phyloP scores from a whole-genome alignment of 2,113 vertebrate genomes.

The Pungitius pungitius region DNA sequence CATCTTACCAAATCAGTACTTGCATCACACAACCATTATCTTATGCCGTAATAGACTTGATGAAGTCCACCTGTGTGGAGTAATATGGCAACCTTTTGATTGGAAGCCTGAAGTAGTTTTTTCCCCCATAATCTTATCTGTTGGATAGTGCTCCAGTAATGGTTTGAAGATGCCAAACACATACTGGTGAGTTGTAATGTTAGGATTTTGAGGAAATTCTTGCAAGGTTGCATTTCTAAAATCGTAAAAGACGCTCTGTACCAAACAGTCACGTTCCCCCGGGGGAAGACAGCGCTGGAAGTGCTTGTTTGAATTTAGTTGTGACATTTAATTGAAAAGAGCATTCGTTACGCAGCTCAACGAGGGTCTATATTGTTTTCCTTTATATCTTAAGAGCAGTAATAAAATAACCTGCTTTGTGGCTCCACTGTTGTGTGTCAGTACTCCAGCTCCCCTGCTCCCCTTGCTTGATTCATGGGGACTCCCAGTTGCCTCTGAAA shows the following conservation, averaged over 20 bases:
- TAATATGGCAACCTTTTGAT: constrained; percentile 1
- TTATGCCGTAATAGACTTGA: constrained; percentile 33
- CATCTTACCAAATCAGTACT: constrained; percentile 21
- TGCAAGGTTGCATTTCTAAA: constrained; percentile 32
- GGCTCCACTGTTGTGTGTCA: background rate
- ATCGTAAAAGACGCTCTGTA: background rate
- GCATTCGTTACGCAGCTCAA: background rate
- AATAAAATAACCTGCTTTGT: background rate
- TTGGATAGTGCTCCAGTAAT: background rate
- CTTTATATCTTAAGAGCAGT: background rate
- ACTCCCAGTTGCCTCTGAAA: constrained; percentile 37
- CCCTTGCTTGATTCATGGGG: constrained; percentile 57
- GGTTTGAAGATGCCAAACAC: constrained; percentile 8
- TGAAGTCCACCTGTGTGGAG: constrained; percentile 10
- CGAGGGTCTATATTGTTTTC: background rate
- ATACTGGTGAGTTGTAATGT: background rate
- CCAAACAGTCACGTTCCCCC: background rate
- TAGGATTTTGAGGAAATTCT: constrained; percentile 27
- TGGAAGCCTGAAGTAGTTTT: background rate
- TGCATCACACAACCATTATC: constrained; percentile 11
- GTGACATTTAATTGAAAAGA: background rate
- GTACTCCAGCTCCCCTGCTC: background rate
- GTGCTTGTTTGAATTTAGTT: background rate
- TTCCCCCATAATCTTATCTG: constrained; percentile 10
- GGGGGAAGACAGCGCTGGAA: background rate